Conservation (phyloP, 2,797 vertebrate species). For the Coregonus ussuriensis region DNA sequence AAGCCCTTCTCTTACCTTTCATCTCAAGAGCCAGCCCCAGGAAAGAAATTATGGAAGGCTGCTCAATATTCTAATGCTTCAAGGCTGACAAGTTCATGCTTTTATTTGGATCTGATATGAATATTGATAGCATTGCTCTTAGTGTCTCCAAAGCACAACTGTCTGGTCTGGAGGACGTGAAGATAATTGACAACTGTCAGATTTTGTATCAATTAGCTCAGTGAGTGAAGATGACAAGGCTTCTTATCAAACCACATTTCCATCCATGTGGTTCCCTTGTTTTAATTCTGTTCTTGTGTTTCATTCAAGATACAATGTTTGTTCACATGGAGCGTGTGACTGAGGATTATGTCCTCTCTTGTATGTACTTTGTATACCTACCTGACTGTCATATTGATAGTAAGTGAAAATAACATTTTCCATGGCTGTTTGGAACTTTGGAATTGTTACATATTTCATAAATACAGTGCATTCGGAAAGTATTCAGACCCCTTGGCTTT, state of each 20-base stretch:
- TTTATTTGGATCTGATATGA: constrained; percentile 66
- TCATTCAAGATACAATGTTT: constrained; percentile 22
- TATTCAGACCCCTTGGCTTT: no score
- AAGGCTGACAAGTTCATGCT: constrained; percentile 63
- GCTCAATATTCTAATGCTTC: constrained; percentile 71
- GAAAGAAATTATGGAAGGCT: constrained; percentile 68
- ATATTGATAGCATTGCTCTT: constrained; percentile 68
- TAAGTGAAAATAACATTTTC: background rate
- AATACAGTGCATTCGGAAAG: no score
- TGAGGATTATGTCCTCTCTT: background rate
- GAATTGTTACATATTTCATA: no score
- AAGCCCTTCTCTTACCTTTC: constrained; percentile 71
- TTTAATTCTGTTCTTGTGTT: constrained; percentile 15
- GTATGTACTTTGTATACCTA: background rate
- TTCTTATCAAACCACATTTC: constrained; percentile 44
- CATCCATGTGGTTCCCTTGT: constrained; percentile 17
- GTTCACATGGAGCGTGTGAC: background rate
- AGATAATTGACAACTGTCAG: constrained; percentile 44
- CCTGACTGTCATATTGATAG: background rate
- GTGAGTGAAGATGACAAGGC: constrained; percentile 37
- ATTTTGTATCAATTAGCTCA: constrained; percentile 45
- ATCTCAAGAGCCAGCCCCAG: constrained; percentile 70
- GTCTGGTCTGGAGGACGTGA: constrained; percentile 48
- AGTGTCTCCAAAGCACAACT: constrained; percentile 34
- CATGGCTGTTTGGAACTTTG: background rate